Conservation (phyloP, 2,888 invertebrate species). For the Noctua comes region DNA sequence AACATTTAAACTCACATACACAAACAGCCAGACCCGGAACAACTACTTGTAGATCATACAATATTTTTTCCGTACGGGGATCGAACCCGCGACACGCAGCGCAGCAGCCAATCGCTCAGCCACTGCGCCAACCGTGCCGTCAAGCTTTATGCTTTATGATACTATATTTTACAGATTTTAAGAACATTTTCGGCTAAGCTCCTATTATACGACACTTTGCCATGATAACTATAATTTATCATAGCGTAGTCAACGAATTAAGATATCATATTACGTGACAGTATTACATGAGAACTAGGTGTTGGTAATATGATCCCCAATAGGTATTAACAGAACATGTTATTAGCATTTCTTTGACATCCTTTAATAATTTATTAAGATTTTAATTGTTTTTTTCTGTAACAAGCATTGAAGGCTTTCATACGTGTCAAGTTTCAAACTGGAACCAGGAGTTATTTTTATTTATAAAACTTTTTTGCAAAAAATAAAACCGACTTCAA, state of each 20-base stretch:
- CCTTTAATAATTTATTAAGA: conserved; percentile 8
- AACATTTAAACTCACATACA: no score
- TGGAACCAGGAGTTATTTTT: background rate
- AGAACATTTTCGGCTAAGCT: conserved; percentile 18
- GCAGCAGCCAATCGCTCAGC: no score
- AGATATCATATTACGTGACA: conserved; percentile 48
- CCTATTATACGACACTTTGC: conserved; percentile 23
- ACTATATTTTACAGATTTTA: conserved; percentile 25
- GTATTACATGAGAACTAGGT: conserved; percentile 21
- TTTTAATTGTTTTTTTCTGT: conserved; percentile 25
- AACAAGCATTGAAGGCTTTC: conserved; percentile 5
- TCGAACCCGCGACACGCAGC: no score
- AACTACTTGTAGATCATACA: no score
- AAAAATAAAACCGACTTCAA: no score
- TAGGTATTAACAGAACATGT: conserved; percentile 12
- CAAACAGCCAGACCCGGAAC: no score
- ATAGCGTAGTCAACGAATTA: conserved; percentile 15
- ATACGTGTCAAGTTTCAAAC: conserved; percentile 6
- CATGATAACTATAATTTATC: conserved; percentile 33
- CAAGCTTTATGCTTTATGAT: no score
- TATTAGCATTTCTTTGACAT: conserved; percentile 8
- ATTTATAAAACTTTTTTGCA: background rate
- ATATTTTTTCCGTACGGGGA: no score
- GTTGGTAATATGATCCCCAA: conserved; percentile 40
- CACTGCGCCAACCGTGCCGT: no score